Conservation (phyloP, 2,797 vertebrate species). For the Distichodus sexfasciatus region DNA sequence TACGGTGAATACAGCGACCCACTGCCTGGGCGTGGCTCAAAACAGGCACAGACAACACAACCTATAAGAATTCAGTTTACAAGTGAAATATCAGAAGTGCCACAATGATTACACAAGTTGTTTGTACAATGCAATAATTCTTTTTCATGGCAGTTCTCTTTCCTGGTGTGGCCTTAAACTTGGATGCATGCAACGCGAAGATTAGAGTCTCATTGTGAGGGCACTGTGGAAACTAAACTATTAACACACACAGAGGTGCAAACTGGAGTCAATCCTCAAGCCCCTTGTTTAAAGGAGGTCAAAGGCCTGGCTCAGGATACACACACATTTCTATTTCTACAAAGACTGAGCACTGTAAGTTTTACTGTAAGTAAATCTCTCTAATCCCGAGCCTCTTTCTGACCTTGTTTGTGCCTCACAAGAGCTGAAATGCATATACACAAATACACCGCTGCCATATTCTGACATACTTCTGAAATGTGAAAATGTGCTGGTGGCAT, state of each 20-base stretch:
- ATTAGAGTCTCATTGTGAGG: too few species aligned
- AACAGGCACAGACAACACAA: conserved; percentile 40
- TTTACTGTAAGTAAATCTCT: too few species aligned
- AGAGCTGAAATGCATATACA: not conserved
- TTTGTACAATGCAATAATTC: conserved; percentile 13
- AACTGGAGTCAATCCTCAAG: too few species aligned
- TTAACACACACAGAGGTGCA: too few species aligned
- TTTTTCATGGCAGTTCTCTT: too few species aligned
- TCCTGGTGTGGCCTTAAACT: conserved; percentile 2
- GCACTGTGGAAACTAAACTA: too few species aligned
- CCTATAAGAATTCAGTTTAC: conserved; percentile 7
- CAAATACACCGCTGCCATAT: not conserved
- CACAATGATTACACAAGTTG: not conserved
- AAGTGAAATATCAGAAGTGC: conserved; percentile 24
- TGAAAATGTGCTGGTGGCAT: too few species aligned
- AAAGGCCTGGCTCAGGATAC: not conserved
- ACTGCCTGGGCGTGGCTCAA: conserved; percentile 31
- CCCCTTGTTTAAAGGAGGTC: conserved; percentile 4
- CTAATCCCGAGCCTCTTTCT: not conserved
- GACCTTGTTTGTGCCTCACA: not conserved
- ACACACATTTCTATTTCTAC: too few species aligned
- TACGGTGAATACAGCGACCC: not conserved
- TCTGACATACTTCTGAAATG: not conserved
- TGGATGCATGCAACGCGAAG: not conserved
- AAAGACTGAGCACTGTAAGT: too few species aligned